A percentile compares a stretch with the other conserved stretches of the same genome.
Evolutionary conservation across 2,888 invertebrate genomes (phyloP).

Genomic region (Drosophila flavopinicola): DNA sequence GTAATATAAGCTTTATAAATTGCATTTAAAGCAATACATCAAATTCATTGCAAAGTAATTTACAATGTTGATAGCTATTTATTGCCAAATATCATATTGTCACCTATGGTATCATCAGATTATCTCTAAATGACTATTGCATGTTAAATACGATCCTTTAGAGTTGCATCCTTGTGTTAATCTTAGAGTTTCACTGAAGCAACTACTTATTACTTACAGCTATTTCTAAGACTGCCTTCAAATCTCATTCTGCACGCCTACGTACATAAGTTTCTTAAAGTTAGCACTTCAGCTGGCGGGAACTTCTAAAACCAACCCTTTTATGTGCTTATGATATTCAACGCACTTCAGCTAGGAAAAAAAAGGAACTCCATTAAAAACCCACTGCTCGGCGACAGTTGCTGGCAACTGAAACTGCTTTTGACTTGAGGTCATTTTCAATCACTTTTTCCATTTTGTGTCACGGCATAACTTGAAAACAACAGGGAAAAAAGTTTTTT

Average conservation of each 20-base stretch:
- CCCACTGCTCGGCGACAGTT: constrained; percentile 45
- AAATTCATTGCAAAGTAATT: too few relatives aligned
- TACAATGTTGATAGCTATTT: too few relatives aligned
- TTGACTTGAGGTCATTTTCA: constrained; percentile 79
- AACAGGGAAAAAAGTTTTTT: constrained; percentile 48
- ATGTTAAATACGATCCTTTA: too few relatives aligned
- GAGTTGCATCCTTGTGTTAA: too few relatives aligned
- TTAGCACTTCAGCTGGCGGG: constrained; percentile 2
- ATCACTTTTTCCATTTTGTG: constrained; percentile 73
- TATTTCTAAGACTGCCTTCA: not conserved
- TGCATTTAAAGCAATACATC: too few relatives aligned
- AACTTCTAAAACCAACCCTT: constrained; percentile 28
- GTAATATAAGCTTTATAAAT: too few relatives aligned
- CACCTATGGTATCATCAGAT: too few relatives aligned
- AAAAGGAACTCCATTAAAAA: constrained; percentile 63
- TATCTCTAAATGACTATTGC: too few relatives aligned
- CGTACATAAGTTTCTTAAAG: constrained; percentile 32
- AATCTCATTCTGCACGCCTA: not conserved
- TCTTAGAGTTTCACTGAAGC: not conserved
- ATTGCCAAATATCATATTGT: too few relatives aligned
- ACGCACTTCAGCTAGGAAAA: constrained; percentile 36
- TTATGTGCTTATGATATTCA: constrained; percentile 50
- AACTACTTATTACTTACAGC: not conserved
- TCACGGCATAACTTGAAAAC: constrained; percentile 50
- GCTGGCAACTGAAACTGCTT: constrained; percentile 59